Base-by-base conservation (phyloP, 2,797 vertebrate genomes). In the Oryzias dopingdopingensis region DNA sequence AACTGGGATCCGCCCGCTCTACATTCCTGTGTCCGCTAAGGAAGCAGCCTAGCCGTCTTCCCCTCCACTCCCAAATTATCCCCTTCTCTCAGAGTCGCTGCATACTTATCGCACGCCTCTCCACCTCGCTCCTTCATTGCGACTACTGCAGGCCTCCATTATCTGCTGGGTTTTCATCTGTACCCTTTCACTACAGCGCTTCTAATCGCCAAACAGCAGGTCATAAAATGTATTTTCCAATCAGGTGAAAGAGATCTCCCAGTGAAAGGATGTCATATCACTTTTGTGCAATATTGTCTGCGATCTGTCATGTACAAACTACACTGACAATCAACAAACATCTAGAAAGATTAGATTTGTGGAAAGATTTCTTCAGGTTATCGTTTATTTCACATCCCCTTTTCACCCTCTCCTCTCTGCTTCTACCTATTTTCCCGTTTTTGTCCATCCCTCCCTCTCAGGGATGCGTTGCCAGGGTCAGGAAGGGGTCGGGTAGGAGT, bases 1-100 rank as follows among this genome's bases (percentile, higher is more conserved):
- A 71, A 67, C 67, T 53, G 75, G 79, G 85, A 85, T 84, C 86
- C 87, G 90, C 88, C 92, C 90, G 88, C 80, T 86, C 81, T 74
- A 82, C 93, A 92, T 94, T 93, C 91, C 90, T 88, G 67, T 82
- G 88, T 77, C 81, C 86, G 83, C 87, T 85, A 83, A 85, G 46
- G 79, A 92, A 92, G 83, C 88, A 87, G 90, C 88, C 86, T 52
- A 74, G 86, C 81, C 86, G 85, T 79, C 76, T 89, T 86, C 62
- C 85, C 70, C 81, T 88, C 82, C 74, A 76, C 87, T 88, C 86
- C 88, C 86, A 91, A 90, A 90, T 89, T 81, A 90, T 84, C 79
- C 85, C 85, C 83, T 83, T 91, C 85, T 77, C 72, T 79, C 76
- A 61, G 81, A 84, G 82, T 85, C 82, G 52, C 76, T 74, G 80